Evolutionary conservation across 2,888 invertebrate genomes (phyloP).

Genomic region (Yponomeuta cagnagella): DNA sequence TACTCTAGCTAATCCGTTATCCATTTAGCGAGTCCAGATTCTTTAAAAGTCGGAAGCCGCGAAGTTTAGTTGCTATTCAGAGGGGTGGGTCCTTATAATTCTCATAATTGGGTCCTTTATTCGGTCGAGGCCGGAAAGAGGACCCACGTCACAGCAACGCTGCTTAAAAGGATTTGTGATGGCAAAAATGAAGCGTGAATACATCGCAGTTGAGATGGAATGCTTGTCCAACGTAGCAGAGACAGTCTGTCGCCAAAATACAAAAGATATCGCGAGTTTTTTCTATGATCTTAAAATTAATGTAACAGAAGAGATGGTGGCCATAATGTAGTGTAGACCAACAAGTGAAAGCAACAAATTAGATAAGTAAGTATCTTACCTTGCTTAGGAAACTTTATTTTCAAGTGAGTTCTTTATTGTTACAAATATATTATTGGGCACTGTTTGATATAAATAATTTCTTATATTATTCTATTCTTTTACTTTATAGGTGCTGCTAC

Average conservation of each 20-base stretch:
- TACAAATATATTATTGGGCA: too few relatives aligned
- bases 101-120: constrained; percentile 69
- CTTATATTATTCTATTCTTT: too few relatives aligned
- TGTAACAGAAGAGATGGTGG: background rate
- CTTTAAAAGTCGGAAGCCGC: constrained; percentile 68
- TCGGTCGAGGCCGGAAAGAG: constrained; percentile 56
- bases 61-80: constrained; percentile 45
- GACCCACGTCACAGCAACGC: constrained; percentile 59
- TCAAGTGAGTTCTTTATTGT: too few relatives aligned
- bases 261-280: background rate
- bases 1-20: constrained; percentile 57
- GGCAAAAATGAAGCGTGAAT: constrained; percentile 51
- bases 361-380: too few relatives aligned
- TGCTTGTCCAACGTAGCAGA: constrained; percentile 42
- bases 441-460: too few relatives aligned
- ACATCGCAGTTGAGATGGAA: constrained; percentile 28
- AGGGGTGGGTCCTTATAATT: constrained; percentile 44
- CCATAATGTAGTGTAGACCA: too few relatives aligned
- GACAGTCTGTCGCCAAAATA: constrained; percentile 59
- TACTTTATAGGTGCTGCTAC: too few relatives aligned
- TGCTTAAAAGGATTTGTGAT: constrained; percentile 64
- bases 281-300: background rate
- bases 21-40: constrained; percentile 40
- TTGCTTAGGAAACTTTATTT: too few relatives aligned
- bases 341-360: too few relatives aligned